Conservation (phyloP, 1,140 invertebrate species). For the Cotesia typhae region DNA sequence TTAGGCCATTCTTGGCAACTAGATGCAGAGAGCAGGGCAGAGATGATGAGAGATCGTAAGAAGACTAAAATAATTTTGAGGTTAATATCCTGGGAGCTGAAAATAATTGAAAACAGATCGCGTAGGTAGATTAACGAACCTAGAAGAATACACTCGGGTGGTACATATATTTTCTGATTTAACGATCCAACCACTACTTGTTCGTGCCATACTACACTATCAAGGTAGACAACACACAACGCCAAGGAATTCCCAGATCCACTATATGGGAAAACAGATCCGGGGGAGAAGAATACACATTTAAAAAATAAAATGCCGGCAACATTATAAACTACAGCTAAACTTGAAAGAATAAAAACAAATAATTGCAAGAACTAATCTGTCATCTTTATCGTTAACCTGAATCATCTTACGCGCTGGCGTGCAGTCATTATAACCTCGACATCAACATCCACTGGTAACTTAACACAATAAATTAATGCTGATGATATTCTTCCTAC, state of each 20-base stretch:
- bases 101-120: conserved; percentile 31
- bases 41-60: not conserved
- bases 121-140: conserved; percentile 31
- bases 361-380: conserved; percentile 29
- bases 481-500: too few relatives aligned
- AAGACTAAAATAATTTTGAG: not conserved
- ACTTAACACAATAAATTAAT: too few relatives aligned
- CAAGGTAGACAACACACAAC: not conserved
- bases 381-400: conserved; percentile 42
- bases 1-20: too few relatives aligned
- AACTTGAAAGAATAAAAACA: conserved; percentile 12
- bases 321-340: too few relatives aligned
- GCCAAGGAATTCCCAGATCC: conserved; percentile 10
- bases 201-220: conserved; percentile 1
- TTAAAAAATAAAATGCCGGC: too few relatives aligned
- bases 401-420: conserved; percentile 34
- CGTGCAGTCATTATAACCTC: conserved; percentile 17
- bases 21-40: not conserved
- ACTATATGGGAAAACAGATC: conserved; percentile 13
- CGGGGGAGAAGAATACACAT: not conserved
- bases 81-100: conserved; percentile 3
- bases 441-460: too few relatives aligned
- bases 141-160: conserved; percentile 22
- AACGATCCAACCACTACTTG: conserved; percentile 16
- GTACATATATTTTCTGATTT: conserved; percentile 19